A percentile compares a stretch with the other conserved stretches of the same genome.
Conservation (phyloP, 37 sponge, comb jelly and placozoan species). For the Aplysina aerophoba region DNA sequence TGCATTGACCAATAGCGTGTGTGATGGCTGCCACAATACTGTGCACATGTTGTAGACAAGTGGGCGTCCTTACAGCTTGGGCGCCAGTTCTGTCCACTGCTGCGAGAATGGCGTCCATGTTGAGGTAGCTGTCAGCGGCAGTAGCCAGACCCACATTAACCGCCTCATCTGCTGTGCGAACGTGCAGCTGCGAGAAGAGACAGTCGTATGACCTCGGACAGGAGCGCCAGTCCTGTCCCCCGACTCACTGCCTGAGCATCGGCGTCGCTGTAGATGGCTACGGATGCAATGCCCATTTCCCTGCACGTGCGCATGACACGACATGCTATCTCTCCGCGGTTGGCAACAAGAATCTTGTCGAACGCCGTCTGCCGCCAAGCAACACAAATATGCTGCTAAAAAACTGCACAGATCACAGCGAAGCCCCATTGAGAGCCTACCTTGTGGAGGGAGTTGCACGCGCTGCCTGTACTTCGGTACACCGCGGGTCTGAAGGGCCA, state of each 20-base stretch:
- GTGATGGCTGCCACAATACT: background rate
- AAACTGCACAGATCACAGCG: too few relatives aligned
- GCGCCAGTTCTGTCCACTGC: constrained; percentile 88
- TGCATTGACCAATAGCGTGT: background rate
- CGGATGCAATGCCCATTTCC: constrained; percentile 94
- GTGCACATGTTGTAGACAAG: too few relatives aligned
- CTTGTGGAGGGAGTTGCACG: too few relatives aligned
- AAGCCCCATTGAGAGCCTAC: too few relatives aligned
- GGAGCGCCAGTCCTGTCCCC: too few relatives aligned
- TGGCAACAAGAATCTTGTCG: constrained; percentile 93
- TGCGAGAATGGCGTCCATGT: constrained; percentile 89
- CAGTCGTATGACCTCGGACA: background rate
- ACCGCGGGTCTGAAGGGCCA: too few relatives aligned
- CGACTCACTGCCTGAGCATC: constrained; percentile 88
- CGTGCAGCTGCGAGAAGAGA: constrained; percentile 74
- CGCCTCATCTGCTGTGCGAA: constrained; percentile 93
- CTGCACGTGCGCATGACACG: constrained; percentile 92
- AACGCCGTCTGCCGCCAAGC: too few relatives aligned
- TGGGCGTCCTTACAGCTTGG: constrained; percentile 90
- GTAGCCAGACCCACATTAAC: constrained; percentile 91
- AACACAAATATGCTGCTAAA: too few relatives aligned
- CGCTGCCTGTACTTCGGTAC: too few relatives aligned
- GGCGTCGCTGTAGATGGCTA: constrained; percentile 95
- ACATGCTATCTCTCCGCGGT: constrained; percentile 98
- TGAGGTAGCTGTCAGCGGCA: constrained; percentile 90